Conservation (phyloP, 2,797 vertebrate species). For the Sebastes aleutianus region DNA sequence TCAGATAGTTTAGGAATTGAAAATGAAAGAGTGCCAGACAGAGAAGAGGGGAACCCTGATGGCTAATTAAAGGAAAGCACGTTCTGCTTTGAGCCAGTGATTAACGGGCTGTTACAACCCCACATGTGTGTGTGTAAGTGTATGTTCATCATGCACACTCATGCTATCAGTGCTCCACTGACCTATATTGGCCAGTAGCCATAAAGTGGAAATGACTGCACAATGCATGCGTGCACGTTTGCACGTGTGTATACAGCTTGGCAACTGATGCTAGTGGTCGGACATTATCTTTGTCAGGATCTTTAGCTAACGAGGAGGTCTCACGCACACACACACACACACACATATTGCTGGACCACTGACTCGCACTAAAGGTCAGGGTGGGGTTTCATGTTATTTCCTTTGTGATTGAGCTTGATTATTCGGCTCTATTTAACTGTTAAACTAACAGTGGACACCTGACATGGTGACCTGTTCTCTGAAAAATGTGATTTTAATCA, state of each 20-base stretch:
- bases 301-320: constrained; percentile 32
- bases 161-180: constrained; percentile 55
- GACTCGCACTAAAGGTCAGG: constrained; percentile 42
- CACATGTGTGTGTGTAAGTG: background rate
- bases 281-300: constrained; percentile 29
- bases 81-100: constrained; percentile 22
- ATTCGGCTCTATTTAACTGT: background rate
- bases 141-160: background rate
- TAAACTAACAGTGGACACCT: background rate
- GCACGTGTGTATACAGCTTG: background rate
- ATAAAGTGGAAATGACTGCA: constrained; percentile 29
- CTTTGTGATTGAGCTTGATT: constrained; percentile 36
- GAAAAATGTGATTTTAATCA: background rate
- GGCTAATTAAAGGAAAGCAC: constrained; percentile 15
- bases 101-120: background rate
- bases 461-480: background rate
- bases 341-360: background rate
- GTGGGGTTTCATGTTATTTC: constrained; percentile 54
- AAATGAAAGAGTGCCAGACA: constrained; percentile 23
- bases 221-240: background rate
- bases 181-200: constrained; percentile 54
- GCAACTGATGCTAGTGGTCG: background rate
- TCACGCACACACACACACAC: background rate
- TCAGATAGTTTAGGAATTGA: background rate
- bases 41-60: constrained; percentile 17